phyloP scores from a whole-genome alignment of 2,113 vertebrate genomes.

The Nothoprocta perdicaria region DNA sequence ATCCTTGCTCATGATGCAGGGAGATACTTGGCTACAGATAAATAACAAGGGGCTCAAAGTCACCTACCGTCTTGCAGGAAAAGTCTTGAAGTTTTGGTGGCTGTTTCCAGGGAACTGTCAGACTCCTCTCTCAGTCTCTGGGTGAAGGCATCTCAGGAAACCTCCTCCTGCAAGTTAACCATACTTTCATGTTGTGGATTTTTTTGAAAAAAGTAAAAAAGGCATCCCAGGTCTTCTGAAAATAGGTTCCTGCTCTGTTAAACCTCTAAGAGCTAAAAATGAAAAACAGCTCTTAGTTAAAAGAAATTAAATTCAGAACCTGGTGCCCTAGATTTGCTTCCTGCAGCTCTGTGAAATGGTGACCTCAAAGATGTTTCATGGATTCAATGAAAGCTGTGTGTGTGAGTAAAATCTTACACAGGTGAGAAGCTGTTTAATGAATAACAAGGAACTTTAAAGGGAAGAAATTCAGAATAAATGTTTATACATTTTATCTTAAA shows the following conservation, averaged over 20 bases:
- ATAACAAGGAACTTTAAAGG: background rate
- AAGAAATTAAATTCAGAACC: background rate
- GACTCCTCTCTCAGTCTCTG: background rate
- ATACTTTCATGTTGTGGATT: background rate
- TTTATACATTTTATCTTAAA: background rate
- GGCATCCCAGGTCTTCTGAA: background rate
- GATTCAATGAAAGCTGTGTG: background rate
- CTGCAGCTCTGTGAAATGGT: background rate
- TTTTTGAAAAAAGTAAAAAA: background rate
- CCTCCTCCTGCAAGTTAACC: background rate
- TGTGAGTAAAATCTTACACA: background rate
- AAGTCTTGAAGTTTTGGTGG: background rate
- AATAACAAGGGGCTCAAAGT: background rate
- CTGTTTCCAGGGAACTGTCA: constrained; percentile 4
- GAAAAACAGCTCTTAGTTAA: background rate
- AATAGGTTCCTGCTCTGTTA: fast-evolving
- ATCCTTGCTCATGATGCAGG: background rate
- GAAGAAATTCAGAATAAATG: background rate
- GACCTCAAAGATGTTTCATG: background rate
- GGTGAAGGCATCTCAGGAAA: background rate
- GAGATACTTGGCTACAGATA: background rate
- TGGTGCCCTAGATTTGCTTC: background rate
- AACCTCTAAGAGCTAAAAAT: background rate
- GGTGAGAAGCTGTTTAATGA: background rate
- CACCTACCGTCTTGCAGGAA: background rate